Percentiles rank a stretch among this genome's conserved stretches.
These are phyloP conservation scores for Tribolium castaneum DNA, from an alignment of 1,140 invertebrate genomes.

Conservation along the genomic window DNA sequence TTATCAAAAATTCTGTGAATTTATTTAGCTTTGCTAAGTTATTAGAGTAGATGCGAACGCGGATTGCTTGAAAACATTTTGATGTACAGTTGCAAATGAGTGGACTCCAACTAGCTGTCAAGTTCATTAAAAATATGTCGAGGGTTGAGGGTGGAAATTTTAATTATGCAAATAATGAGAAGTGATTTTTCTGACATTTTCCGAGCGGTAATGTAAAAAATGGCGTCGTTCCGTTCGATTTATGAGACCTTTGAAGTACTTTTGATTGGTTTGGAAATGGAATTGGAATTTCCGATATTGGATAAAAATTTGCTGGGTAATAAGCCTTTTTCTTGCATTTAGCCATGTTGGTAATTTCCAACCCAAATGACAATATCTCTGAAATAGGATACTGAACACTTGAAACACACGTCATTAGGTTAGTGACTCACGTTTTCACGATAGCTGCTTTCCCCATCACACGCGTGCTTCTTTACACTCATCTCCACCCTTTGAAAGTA, in stretches of 20 bases:
- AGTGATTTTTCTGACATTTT: slow-evolving; percentile 12
- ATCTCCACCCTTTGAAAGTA: slow-evolving; percentile 9
- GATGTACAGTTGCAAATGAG: too few relatives aligned
- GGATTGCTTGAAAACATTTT: too few relatives aligned
- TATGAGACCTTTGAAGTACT: slow-evolving; percentile 9
- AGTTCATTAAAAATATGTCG: neutral
- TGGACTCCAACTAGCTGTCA: neutral
- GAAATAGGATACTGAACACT: slow-evolving; percentile 28
- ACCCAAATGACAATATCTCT: slow-evolving; percentile 44
- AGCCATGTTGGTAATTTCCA: neutral
- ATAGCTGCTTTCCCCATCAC: slow-evolving; percentile 42
- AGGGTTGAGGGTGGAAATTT: neutral
- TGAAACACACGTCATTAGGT: slow-evolving; percentile 39
- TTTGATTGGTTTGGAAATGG: slow-evolving; percentile 11
- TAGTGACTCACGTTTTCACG: slow-evolving; percentile 46
- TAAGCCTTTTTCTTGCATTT: slow-evolving; percentile 29
- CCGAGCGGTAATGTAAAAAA: neutral
- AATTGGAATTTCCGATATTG: neutral
- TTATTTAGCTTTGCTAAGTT: too few relatives aligned
- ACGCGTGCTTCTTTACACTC: slow-evolving; percentile 48
- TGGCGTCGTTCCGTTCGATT: neutral
- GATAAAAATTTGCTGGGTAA: slow-evolving; percentile 4
- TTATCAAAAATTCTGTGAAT: neutral
- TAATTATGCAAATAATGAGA: slow-evolving; percentile 16
- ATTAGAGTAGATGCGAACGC: too few relatives aligned